A percentile compares a stretch with the other conserved stretches of the same genome.
Evolutionary conservation across 2,797 vertebrate species (phyloP).

Genomic region (Cuniculus paca): DNA sequence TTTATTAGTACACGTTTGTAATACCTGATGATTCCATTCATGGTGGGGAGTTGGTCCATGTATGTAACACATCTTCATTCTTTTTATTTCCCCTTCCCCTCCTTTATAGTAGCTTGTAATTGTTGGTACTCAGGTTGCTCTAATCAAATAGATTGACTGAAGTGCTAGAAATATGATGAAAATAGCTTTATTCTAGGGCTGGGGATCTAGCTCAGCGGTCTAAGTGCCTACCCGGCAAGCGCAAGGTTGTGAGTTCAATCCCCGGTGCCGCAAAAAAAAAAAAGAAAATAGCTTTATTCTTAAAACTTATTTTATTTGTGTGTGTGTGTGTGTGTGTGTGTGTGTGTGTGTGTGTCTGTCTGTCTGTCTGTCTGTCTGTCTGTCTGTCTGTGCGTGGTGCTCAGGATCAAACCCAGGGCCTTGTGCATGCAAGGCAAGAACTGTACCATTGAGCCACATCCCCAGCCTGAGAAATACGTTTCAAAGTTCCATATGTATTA

Average conservation of each 20-base stretch:
- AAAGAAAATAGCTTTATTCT: not conserved
- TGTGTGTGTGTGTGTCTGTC: too few species aligned
- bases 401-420: too few species aligned
- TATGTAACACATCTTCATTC: not conserved
- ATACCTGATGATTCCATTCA: not conserved
- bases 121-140: not conserved
- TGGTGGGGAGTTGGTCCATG: not conserved
- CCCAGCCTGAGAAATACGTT: not conserved
- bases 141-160: not conserved
- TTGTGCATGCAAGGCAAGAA: too few species aligned
- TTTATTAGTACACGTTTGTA: not conserved
- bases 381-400: too few species aligned
- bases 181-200: not conserved
- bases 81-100: not conserved
- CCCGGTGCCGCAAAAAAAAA: too few species aligned
- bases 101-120: not conserved
- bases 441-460: too few species aligned
- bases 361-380: too few species aligned
- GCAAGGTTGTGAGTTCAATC: too few species aligned
- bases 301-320: too few species aligned
- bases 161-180: not conserved
- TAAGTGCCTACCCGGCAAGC: too few species aligned
- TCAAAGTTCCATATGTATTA: not conserved
- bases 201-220: too few species aligned
- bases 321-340: too few species aligned